Evolutionary conservation across 1,140 invertebrate genomes (phyloP), one percentile per base, ranked within the genome.

Genomic region (Drosophila guanche): DNA sequence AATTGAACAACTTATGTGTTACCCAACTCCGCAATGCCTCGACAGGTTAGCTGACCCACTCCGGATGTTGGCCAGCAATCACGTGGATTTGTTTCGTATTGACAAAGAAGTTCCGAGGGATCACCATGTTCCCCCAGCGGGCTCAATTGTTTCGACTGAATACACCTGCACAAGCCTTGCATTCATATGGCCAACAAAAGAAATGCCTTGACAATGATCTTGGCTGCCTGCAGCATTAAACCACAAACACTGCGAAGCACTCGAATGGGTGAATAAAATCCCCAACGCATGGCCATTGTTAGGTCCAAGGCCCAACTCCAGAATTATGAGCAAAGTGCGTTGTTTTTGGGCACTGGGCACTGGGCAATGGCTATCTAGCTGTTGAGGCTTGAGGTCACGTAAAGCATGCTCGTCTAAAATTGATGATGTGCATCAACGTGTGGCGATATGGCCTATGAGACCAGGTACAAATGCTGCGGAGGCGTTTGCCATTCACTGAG

Each of bases 341-440:
- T 7, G n/a, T 43, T 3, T 22, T 4, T 22, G 45, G 10, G 16
- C 16, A 12, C 22, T 7, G 25, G 20, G 4, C 20, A 27, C 10
- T 47, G 12, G n/a, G n/a, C n/a, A n/a, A n/a, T n/a, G n/a, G n/a
- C n/a, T n/a, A n/a, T n/a, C 40, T 7, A 42, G 23, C 14, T 22
- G 51, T 1, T 20, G 16, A n/a, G n/a, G 16, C 16, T 20, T 20
- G 62, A 73, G 68, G 68, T 73, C 80, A 85, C 81, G 81, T 85
- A 85, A 66, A 76, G 76, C 67, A 66, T 51, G 80, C 76, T 86
- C 76, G 80, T 85, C 86, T 80, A 85, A 86, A 86, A 86, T 86
- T 85, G 81, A 85, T 79, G 80, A 85, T 86, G 81, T 85, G 80
- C 80, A 84, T 84, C 80, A 84, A 79, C 74, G 80, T 66, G 80